Percentiles rank a stretch among this genome's conserved stretches.
phyloP scores from a whole-genome alignment of 2,797 vertebrate genomes.

The Erpetoichthys calabaricus region DNA sequence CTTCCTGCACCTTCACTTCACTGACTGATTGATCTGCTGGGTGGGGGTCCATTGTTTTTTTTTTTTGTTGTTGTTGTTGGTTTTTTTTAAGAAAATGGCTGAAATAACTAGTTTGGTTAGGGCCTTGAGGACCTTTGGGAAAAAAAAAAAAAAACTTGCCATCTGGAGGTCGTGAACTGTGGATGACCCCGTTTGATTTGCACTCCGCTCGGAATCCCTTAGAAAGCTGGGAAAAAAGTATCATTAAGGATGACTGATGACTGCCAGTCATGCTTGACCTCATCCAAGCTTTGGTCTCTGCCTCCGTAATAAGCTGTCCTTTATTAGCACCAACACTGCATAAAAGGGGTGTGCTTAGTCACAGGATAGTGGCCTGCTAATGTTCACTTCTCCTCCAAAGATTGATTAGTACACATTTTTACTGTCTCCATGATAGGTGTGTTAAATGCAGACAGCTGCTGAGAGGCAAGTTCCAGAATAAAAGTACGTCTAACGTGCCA shows the following conservation, averaged over 20 bases:
- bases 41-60: too few relatives aligned
- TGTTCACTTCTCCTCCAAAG: slow-evolving; percentile 60
- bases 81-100: neutral
- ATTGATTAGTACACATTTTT: slow-evolving; percentile 64
- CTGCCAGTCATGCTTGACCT: slow-evolving; percentile 95
- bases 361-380: slow-evolving; percentile 66
- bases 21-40: too few relatives aligned
- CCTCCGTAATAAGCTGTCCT: slow-evolving; percentile 72
- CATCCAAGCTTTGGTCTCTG: slow-evolving; percentile 72
- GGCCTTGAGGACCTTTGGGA: slow-evolving; percentile 15
- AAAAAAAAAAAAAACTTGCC: slow-evolving; percentile 53
- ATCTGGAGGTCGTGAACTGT: slow-evolving; percentile 88
- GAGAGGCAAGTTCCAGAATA: neutral
- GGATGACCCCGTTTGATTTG: slow-evolving; percentile 80
- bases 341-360: slow-evolving; percentile 76
- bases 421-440: slow-evolving; percentile 53
- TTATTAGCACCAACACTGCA: slow-evolving; percentile 75
- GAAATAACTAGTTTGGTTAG: slow-evolving; percentile 16
- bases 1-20: too few relatives aligned
- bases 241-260: slow-evolving; percentile 99
- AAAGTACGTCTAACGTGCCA: neutral
- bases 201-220: slow-evolving; percentile 70
- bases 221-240: slow-evolving; percentile 69
- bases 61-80: too few relatives aligned
- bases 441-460: slow-evolving; percentile 22